Percentiles rank a stretch among this genome's conserved stretches.
These are phyloP conservation scores for Caenorhabditis briggsae DNA, from an alignment of 1,140 invertebrate genomes.

Conservation along the genomic window DNA sequence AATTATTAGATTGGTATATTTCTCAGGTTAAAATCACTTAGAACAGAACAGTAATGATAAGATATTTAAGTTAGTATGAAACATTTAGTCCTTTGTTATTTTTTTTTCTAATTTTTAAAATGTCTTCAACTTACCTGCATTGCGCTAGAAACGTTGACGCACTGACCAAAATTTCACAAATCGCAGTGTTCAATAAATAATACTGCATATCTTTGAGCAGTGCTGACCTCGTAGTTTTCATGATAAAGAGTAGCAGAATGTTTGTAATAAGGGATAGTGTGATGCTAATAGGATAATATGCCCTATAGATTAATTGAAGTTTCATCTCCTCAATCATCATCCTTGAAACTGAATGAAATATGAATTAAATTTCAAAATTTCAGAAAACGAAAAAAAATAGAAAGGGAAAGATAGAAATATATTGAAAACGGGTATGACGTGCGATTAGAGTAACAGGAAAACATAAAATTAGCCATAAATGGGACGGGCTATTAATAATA, in stretches of 20 bases:
- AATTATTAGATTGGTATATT: too few species aligned
- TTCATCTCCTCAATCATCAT: background rate
- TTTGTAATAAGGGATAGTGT: background rate
- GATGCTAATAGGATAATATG: slow-evolving; percentile 5
- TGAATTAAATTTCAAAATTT: too few species aligned
- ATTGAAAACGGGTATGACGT: too few species aligned
- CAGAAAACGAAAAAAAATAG: too few species aligned
- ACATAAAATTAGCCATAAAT: background rate
- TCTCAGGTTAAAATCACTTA: too few species aligned
- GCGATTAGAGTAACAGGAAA: background rate
- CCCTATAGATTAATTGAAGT: background rate
- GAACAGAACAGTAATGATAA: too few species aligned
- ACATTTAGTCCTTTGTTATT: background rate
- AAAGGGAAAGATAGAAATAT: background rate
- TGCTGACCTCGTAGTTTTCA: slow-evolving; percentile 16
- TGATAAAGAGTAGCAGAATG: background rate
- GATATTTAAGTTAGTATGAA: too few species aligned
- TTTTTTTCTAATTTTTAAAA: background rate
- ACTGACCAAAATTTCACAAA: background rate
- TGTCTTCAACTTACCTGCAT: background rate
- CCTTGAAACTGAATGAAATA: background rate
- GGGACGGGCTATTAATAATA: background rate
- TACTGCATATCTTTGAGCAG: slow-evolving; percentile 21
- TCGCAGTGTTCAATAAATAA: slow-evolving; percentile 4
- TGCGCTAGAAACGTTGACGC: slow-evolving; percentile 1